A percentile compares a stretch with the other conserved stretches of the same genome.
Evolutionary conservation across 1,140 invertebrate species (phyloP).

Genomic region (Papilio aristodemus): DNA sequence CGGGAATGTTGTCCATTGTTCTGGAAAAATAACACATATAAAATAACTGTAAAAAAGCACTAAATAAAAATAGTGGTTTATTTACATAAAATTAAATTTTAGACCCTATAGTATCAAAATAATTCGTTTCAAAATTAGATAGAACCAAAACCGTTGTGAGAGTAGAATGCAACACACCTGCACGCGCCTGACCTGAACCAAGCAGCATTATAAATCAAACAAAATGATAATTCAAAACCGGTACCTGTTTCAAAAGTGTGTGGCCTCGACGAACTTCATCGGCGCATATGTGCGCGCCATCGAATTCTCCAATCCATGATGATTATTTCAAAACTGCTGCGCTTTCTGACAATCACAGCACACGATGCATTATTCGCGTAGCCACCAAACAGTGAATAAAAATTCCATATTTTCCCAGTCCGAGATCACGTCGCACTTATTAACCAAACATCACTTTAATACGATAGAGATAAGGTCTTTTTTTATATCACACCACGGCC

Average conservation of each 20-base stretch:
- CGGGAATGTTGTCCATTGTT: conserved; percentile 44
- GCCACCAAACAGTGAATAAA: conserved; percentile 51
- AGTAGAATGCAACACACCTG: conserved; percentile 32
- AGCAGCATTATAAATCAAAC: conserved; percentile 71
- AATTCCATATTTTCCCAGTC: conserved; percentile 68
- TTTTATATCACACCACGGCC: conserved; percentile 50
- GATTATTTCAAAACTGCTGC: conserved; percentile 40
- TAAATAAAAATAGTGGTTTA: background rate
- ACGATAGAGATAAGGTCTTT: conserved; percentile 54
- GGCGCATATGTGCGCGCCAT: conserved; percentile 55
- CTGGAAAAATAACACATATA: conserved; percentile 43
- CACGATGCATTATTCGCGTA: conserved; percentile 47
- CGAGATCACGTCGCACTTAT: conserved; percentile 47
- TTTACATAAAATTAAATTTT: background rate
- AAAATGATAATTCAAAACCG: conserved; percentile 78
- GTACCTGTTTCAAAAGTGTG: conserved; percentile 77
- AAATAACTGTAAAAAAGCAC: background rate
- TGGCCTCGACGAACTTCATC: conserved; percentile 70
- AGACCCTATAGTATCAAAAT: background rate
- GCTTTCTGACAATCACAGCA: conserved; percentile 40
- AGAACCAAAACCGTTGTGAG: conserved; percentile 8
- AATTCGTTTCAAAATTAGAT: conserved; percentile 2
- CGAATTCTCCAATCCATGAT: conserved; percentile 69
- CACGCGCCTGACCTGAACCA: conserved; percentile 33
- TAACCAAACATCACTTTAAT: conserved; percentile 54